Evolutionary conservation across 2,797 vertebrate species (phyloP), one percentile per base, ranked within the genome.

Genomic region (Chromis chromis): DNA sequence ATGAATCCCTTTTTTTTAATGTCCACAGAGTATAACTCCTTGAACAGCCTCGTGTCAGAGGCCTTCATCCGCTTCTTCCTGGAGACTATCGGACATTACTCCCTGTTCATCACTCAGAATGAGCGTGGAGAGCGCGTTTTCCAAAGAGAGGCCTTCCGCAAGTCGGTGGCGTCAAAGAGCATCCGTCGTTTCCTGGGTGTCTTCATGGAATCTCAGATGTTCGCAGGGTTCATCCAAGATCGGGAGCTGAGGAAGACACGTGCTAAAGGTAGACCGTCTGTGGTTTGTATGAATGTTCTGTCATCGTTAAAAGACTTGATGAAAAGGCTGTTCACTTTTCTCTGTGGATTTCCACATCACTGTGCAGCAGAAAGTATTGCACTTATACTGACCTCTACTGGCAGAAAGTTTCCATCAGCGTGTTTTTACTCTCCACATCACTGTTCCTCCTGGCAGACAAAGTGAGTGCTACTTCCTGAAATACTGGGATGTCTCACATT

Each of bases 181-280:
- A 95, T 99, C 92, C 98, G 98, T 0, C 97, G 97, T 79, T 99
- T 99, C 91, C 93, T 99, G 78, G 97, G 98, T 28, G 98, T 99
- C 86, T 99, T 99, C 92, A 99, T 99, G 98, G 97, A 99, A 91
- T 98, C 98, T 55, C 98, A 99, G 93, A 99, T 99, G 98, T 99
- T 99, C 56, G 95, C 98, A 12, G 98, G 98, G 31, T 99, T 99
- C 92, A 98, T 99, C 90, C 98, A 99, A 93, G 98, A 99, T 91
- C 94, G 97, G 48, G 98, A 99, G 91, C 94, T 99, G 79, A 94
- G 98, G 71, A 99, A 99, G 85, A 96, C 96, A 83, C 91, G 98
- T 54, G 97, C 97, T n/a, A 99, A 98, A 96, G 98, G 98, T 99
- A 93, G 36, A 69, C n/a, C 21, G 27, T 6, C 3, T 44, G 1